Conservation (phyloP, 2,888 invertebrate genomes). For the Calameuta idolon region DNA sequence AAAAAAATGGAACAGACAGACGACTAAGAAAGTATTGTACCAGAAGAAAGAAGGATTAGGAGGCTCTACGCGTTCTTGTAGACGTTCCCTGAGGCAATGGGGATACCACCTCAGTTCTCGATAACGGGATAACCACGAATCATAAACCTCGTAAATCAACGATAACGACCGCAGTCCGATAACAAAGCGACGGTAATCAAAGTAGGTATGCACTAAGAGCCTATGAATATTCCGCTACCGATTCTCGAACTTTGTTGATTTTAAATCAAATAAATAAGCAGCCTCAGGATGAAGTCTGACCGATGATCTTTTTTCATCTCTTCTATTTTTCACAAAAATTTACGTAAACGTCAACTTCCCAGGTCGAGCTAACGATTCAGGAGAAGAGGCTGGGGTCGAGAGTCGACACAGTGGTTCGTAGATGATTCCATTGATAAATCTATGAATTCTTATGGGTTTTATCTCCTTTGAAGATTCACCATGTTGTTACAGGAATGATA, state of each 20-base stretch:
- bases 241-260: not conserved
- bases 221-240: not conserved
- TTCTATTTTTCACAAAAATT: not conserved
- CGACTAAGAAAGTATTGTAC: not conserved
- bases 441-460: not conserved
- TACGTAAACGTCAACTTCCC: not conserved
- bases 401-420: not conserved
- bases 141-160: not conserved
- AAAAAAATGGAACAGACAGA: not conserved
- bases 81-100: not conserved
- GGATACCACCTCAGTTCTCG: not conserved
- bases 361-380: not conserved
- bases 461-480: not conserved
- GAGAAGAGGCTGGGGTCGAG: not conserved
- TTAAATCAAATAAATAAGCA: not conserved
- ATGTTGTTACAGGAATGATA: not conserved
- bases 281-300: not conserved
- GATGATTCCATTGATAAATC: not conserved
- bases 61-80: not conserved
- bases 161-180: constrained; percentile 14
- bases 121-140: not conserved
- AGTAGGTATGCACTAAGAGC: constrained; percentile 19
- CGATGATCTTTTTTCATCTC: not conserved
- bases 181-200: constrained; percentile 24
- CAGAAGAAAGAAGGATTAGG: not conserved